Percentiles rank a stretch among this genome's conserved stretches.
These are phyloP conservation scores for Amiota mariae DNA, from an alignment of 2,888 invertebrate genomes.

Conservation along the genomic window DNA sequence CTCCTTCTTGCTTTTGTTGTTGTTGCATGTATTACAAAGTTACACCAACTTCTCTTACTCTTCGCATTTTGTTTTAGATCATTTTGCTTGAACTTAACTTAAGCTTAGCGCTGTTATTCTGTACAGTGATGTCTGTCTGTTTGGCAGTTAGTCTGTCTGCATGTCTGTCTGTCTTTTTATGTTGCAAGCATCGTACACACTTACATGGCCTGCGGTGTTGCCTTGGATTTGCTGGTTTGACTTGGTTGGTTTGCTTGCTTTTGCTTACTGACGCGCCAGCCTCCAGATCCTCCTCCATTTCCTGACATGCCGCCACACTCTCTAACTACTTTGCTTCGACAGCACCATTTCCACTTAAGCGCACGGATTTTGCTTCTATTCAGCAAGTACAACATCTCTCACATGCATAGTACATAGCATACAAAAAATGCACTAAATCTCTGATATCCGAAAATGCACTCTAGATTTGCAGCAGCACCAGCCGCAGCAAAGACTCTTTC, in stretches of 20 bases:
- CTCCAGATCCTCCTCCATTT: slow-evolving; percentile 22
- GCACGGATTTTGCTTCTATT: too few species aligned
- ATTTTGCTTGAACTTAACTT: too few species aligned
- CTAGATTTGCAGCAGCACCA: slow-evolving; percentile 51
- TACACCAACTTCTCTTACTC: slow-evolving; percentile 15
- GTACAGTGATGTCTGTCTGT: slow-evolving; percentile 33
- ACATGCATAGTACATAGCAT: slow-evolving; percentile 28
- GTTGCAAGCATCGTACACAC: neutral
- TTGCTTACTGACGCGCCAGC: neutral
- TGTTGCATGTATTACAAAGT: slow-evolving; percentile 30
- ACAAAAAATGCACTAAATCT: slow-evolving; percentile 61
- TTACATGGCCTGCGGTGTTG: slow-evolving; percentile 17
- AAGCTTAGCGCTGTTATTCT: too few species aligned
- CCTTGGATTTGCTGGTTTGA: slow-evolving; percentile 39
- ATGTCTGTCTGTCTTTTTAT: neutral
- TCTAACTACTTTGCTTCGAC: slow-evolving; percentile 3
- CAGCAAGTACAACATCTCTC: too few species aligned
- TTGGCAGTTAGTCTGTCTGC: slow-evolving; percentile 8
- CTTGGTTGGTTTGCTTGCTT: neutral
- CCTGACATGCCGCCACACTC: slow-evolving; percentile 15
- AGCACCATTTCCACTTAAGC: neutral
- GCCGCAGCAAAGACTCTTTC: neutral
- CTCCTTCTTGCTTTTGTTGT: slow-evolving; percentile 26
- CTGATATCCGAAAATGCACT: slow-evolving; percentile 66
- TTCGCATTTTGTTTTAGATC: slow-evolving; percentile 5